phyloP scores from a whole-genome alignment of 2,797 vertebrate species.

The Loris lydekkerianus region DNA sequence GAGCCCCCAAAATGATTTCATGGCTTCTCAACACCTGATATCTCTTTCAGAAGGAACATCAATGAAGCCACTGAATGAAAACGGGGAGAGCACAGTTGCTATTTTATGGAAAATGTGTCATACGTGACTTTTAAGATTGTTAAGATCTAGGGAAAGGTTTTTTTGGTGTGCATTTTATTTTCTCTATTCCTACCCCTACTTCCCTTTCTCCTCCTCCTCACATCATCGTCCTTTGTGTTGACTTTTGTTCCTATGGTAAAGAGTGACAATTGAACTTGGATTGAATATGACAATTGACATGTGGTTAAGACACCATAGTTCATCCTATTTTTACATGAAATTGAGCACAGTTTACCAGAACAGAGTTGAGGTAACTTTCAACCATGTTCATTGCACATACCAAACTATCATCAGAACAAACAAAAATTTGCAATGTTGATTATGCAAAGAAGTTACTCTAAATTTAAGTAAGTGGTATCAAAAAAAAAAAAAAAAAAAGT shows the following conservation, averaged over 20 bases:
- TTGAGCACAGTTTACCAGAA: conserved; percentile 18
- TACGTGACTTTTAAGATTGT: conserved; percentile 39
- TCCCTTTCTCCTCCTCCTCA: no score
- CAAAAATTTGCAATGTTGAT: conserved; percentile 71
- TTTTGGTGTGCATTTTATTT: not conserved
- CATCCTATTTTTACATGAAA: conserved; percentile 65
- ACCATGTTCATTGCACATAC: conserved; percentile 73
- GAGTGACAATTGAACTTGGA: conserved; percentile 67
- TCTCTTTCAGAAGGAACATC: conserved; percentile 55
- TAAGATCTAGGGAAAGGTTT: conserved; percentile 70
- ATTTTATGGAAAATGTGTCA: conserved; percentile 48
- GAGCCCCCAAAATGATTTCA: not conserved
- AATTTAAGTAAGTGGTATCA: conserved; percentile 37
- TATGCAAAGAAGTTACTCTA: conserved; percentile 67
- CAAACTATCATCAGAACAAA: conserved; percentile 73
- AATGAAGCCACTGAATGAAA: conserved; percentile 56
- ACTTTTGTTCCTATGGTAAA: conserved; percentile 50
- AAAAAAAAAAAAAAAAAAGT: not conserved
- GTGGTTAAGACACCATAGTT: conserved; percentile 70
- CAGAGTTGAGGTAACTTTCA: conserved; percentile 61
- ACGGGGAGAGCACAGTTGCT: not conserved
- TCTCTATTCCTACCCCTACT: not conserved
- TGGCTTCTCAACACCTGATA: not conserved
- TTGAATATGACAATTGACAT: conserved; percentile 77
- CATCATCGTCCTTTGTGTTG: not conserved